phyloP scores from a whole-genome alignment of 2,797 vertebrate species.

The Scomberomorus guttatus region DNA sequence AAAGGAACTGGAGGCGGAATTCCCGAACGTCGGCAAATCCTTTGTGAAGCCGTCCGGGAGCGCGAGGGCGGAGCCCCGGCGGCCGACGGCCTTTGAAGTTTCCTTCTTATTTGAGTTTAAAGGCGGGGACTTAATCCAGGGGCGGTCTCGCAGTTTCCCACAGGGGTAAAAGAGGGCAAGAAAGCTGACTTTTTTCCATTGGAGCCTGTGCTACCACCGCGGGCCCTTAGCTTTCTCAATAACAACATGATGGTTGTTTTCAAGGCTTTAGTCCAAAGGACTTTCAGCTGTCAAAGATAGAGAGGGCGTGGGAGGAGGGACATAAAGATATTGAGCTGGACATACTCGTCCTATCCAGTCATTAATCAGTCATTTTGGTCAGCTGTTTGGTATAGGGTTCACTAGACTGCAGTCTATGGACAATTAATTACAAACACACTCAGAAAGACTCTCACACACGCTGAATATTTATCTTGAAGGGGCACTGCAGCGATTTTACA shows the following conservation, averaged over 20 bases:
- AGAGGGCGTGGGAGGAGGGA: constrained; percentile 71
- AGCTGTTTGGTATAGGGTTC: constrained; percentile 37
- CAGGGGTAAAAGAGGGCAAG: constrained; percentile 81
- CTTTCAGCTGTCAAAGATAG: constrained; percentile 71
- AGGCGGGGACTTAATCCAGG: constrained; percentile 85
- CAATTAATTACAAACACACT: constrained; percentile 34
- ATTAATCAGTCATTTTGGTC: constrained; percentile 66
- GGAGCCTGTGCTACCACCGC: constrained; percentile 73
- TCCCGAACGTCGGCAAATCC: constrained; percentile 87
- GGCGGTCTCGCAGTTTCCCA: constrained; percentile 82
- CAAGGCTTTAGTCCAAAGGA: constrained; percentile 68
- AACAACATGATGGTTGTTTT: constrained; percentile 79
- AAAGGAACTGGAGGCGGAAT: constrained; percentile 88
- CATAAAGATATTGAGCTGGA: constrained; percentile 60
- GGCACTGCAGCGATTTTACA: background rate
- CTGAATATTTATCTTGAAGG: constrained; percentile 12
- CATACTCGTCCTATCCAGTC: constrained; percentile 65
- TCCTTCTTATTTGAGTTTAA: constrained; percentile 82
- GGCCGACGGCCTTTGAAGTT: constrained; percentile 82
- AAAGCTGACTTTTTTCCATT: constrained; percentile 71
- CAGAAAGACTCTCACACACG: constrained; percentile 16
- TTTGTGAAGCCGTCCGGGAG: constrained; percentile 83
- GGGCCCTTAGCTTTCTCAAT: constrained; percentile 67
- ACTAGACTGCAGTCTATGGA: constrained; percentile 18
- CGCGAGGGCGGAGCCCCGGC: constrained; percentile 81